These are phyloP conservation scores for Rhodeus uyekii DNA, from an alignment of 2,797 vertebrate genomes.

Conservation along the genomic window DNA sequence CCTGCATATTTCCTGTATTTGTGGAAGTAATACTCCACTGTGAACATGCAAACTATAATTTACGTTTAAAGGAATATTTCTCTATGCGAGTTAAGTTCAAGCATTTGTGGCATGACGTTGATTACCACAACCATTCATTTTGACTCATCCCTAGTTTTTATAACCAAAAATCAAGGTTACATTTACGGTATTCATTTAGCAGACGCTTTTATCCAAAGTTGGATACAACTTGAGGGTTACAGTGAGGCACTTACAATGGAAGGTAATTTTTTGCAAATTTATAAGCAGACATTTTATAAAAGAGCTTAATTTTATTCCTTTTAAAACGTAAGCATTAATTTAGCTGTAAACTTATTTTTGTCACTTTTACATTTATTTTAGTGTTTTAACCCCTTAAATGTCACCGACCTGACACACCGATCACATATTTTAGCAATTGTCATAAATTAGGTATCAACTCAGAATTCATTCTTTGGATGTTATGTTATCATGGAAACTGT, in stretches of 20 bases:
- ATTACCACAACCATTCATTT: background rate
- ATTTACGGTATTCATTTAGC: no score
- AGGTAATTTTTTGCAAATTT: background rate
- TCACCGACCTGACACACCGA: no score
- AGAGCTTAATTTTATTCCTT: background rate
- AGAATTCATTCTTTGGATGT: no score
- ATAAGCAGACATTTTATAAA: background rate
- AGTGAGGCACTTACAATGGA: background rate
- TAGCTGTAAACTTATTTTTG: background rate
- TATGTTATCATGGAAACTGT: no score
- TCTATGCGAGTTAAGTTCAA: background rate
- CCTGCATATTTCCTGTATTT: background rate
- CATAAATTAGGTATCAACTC: no score
- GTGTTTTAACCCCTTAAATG: no score
- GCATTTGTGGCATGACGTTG: background rate
- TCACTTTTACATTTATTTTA: background rate
- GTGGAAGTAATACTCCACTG: background rate
- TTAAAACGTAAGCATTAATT: background rate
- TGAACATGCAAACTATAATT: background rate
- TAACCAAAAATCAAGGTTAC: background rate
- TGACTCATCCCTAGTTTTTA: background rate
- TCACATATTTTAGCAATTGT: no score
- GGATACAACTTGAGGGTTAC: no score
- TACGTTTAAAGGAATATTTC: background rate
- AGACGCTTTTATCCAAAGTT: no score